Conservation (phyloP, 2,113 vertebrate species). For the Heptranchias perlo region DNA sequence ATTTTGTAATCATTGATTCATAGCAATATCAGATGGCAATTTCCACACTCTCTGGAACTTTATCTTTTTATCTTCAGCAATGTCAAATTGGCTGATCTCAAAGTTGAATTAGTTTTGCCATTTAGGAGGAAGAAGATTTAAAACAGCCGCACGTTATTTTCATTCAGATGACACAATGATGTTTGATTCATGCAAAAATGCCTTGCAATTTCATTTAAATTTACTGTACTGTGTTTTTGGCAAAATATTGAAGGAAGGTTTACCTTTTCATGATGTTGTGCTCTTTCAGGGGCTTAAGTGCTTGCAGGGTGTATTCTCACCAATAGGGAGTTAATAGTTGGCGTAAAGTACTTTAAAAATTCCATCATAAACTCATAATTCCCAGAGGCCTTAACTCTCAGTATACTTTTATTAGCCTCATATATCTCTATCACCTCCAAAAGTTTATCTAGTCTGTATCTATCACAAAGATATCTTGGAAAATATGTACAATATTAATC, state of each 20-base stretch:
- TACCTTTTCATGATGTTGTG: not conserved
- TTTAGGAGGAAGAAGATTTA: not conserved
- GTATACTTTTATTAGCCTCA: not conserved
- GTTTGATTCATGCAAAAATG: not conserved
- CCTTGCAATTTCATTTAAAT: not conserved
- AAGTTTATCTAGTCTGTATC: not conserved
- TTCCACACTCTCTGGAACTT: not conserved
- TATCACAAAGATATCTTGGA: not conserved
- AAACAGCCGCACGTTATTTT: not conserved
- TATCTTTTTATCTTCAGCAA: not conserved
- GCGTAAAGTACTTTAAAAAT: not conserved
- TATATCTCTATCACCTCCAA: not conserved
- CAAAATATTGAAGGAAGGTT: not conserved
- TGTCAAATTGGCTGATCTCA: not conserved
- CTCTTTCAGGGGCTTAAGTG: not conserved
- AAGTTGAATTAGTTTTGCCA: not conserved
- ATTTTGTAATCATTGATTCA: not conserved
- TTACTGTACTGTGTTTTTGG: not conserved
- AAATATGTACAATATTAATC: not conserved
- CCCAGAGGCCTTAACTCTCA: not conserved
- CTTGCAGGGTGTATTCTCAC: not conserved
- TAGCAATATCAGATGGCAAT: not conserved
- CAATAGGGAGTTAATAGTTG: constrained; percentile 8
- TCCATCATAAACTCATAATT: not conserved
- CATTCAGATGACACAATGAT: not conserved